Conservation (phyloP, 2,888 invertebrate genomes). For the Eugnorisma glareosa region DNA sequence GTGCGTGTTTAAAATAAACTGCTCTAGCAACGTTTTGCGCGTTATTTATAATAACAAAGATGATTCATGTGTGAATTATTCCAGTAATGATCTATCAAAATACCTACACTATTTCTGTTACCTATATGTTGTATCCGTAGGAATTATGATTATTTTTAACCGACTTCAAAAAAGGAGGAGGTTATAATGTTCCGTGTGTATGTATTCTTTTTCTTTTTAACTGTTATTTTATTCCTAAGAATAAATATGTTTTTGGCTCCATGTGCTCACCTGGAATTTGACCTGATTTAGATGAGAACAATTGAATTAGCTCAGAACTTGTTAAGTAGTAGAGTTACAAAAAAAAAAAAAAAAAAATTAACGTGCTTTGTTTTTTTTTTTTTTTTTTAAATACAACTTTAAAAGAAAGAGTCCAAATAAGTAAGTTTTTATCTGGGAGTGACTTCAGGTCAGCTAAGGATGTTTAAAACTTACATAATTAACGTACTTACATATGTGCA, state of each 20-base stretch:
- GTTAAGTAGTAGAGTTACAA: neutral
- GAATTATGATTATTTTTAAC: constrained; percentile 3
- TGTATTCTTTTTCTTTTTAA: too few species aligned
- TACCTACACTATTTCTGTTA: constrained; percentile 26
- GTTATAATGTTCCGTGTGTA: too few species aligned
- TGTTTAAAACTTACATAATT: constrained; percentile 2
- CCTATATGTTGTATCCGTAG: constrained; percentile 10
- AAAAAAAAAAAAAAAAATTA: too few species aligned
- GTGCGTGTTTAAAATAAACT: constrained; percentile 30
- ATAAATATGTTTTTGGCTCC: neutral
- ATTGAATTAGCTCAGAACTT: too few species aligned
- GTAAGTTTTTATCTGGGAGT: too few species aligned
- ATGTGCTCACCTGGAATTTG: neutral
- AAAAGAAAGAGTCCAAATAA: neutral
- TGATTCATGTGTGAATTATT: constrained; percentile 47
- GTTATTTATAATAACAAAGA: constrained; percentile 22
- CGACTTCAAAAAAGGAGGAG: too few species aligned
- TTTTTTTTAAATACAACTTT: too few species aligned
- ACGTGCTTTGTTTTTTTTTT: too few species aligned
- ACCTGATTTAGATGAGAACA: neutral
- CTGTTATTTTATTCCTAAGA: neutral
- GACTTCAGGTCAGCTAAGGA: neutral
- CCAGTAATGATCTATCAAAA: constrained; percentile 40
- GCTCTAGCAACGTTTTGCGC: neutral
- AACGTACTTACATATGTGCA: neutral